Percentiles rank a stretch among this genome's conserved stretches.
Conservation (phyloP, 2,113 vertebrate genomes). For the Gymnogyps californianus region DNA sequence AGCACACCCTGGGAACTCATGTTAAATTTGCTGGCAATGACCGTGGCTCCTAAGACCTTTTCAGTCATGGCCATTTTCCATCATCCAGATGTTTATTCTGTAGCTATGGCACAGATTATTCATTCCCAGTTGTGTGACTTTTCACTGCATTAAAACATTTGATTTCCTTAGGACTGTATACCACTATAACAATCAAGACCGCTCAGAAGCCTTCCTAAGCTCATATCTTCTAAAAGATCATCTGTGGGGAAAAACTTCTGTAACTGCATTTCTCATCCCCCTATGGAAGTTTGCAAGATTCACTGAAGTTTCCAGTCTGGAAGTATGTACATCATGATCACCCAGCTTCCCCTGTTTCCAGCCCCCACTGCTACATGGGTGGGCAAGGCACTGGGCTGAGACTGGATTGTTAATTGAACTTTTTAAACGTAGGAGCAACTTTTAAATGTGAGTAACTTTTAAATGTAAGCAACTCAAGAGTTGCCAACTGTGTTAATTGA, state of each 20-base stretch:
- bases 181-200: not conserved
- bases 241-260: not conserved
- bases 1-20: not conserved
- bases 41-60: not conserved
- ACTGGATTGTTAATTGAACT: fast-evolving
- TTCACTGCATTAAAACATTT: not conserved
- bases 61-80: not conserved
- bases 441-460: not conserved
- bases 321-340: not conserved
- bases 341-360: not conserved
- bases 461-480: not conserved
- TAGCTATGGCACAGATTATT: not conserved
- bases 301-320: not conserved
- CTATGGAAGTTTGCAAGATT: not conserved
- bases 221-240: not conserved
- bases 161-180: not conserved
- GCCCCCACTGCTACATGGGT: not conserved
- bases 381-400: not conserved
- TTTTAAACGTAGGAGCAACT: not conserved
- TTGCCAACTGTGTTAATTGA: not conserved
- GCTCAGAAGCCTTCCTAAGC: not conserved
- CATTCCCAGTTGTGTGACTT: not conserved
- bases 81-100: not conserved
- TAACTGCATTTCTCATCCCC: not conserved
- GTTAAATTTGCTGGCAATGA: not conserved